Base-by-base conservation (phyloP, 2,888 invertebrate species). In the Conops quadrifasciatus region DNA sequence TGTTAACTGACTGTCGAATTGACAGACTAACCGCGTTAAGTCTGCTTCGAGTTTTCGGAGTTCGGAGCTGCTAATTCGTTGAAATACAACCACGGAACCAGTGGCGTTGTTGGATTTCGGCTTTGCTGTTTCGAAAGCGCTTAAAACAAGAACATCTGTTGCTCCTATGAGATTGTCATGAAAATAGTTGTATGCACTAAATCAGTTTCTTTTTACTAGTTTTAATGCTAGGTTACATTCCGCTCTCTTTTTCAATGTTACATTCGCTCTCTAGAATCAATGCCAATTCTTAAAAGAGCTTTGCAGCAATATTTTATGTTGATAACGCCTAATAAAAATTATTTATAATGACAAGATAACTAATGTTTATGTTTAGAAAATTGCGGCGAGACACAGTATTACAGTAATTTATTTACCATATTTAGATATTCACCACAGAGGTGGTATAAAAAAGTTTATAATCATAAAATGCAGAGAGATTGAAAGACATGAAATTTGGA, bases 21-120 rank as follows among this genome's bases (percentile, higher is more conserved):
- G 36, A 85, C 85, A 84, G 82, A 64, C 13, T 49, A 49, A 56
- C 58, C 53, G 65, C n/a, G 28, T 65, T 47, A 13, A 13, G 49
- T 51, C 47, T 26, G 58, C 56, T 58, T 45, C 67, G 45, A 67
- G 45, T 58, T 16, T 49, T 19, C 13, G 45, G 5, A 49, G 58
- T 76, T 73, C 71, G 67, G 72, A 72, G 66, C 62, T 69, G 71
- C 71, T 72, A 69, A 53, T 62, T 53, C 67, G 59, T 30, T 58
- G n/a, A 49, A 21, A 16, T 16, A 16, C 26, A 15, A 24, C 11
- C 24, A 51, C 13, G 21, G 19, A 36, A 53, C 56, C 71, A 66
- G 56, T 66, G 66, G 60, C 67, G 71, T 51, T 62, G 19, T 43
- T 24, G 28, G 2, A 3, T 16, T 64, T 49, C 47, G 4, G 4